Percentiles rank a stretch among this genome's conserved stretches.
These are phyloP conservation scores for Epizoanthus rinbou DNA, from an alignment of 92 coral and sea anemone species.

Conservation along the genomic window DNA sequence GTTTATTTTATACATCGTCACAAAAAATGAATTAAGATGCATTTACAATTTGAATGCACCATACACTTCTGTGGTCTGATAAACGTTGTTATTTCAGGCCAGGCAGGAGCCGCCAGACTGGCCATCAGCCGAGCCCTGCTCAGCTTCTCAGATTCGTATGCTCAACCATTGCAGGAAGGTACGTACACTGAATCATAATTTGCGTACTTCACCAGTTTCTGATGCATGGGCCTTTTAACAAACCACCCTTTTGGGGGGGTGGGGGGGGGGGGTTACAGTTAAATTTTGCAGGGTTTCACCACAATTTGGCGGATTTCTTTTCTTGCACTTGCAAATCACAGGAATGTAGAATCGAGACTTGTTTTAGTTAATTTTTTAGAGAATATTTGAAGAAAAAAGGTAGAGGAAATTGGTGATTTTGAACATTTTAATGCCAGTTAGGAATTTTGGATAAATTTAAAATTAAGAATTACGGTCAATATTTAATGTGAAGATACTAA, in stretches of 20 bases:
- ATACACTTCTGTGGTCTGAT: not conserved
- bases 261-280: not conserved
- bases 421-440: no score
- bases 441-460: no score
- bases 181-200: not conserved
- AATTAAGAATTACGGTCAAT: no score
- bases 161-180: slow-evolving; percentile 84
- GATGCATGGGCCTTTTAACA: no score
- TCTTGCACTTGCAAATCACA: not conserved
- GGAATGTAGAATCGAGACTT: not conserved
- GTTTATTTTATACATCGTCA: no score
- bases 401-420: no score
- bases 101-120: slow-evolving; percentile 91
- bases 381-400: not conserved
- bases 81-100: slow-evolving; percentile 60
- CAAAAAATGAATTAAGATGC: no score
- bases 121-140: slow-evolving; percentile 93
- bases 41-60: no score
- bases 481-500: no score
- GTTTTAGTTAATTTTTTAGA: no score
- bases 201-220: not conserved
- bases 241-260: not conserved
- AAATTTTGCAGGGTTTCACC: not conserved
- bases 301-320: not conserved
- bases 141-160: slow-evolving; percentile 75